A percentile compares a stretch with the other conserved stretches of the same genome.
These are phyloP conservation scores for Nothoprocta perdicaria DNA, from an alignment of 2,113 vertebrate genomes.

Conservation along the genomic window DNA sequence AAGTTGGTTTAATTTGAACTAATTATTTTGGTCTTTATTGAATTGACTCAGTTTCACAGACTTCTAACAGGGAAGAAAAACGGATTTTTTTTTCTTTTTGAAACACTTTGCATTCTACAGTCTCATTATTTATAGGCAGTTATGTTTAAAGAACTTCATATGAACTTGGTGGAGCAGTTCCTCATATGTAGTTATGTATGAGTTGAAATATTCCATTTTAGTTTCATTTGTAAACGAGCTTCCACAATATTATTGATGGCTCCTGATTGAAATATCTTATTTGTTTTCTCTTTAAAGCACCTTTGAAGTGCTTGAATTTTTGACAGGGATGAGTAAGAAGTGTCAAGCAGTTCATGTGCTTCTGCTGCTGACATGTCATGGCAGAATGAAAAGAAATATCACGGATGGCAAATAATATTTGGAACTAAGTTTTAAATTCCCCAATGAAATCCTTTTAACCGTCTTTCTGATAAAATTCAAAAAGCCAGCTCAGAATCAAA, in stretches of 20 bases:
- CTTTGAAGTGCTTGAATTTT: neutral
- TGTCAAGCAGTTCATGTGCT: neutral
- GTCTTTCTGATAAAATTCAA: neutral
- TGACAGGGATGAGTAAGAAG: conserved; percentile 11
- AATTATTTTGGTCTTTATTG: neutral
- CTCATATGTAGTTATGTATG: neutral
- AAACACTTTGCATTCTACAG: neutral
- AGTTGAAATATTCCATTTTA: neutral
- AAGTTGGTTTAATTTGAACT: neutral
- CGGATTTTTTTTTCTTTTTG: neutral
- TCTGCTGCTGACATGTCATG: neutral
- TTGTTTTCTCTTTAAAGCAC: neutral
- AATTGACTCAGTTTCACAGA: accelerated
- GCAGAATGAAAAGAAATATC: neutral
- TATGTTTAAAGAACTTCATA: neutral
- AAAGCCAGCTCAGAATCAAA: neutral
- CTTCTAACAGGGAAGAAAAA: neutral
- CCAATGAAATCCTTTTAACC: neutral
- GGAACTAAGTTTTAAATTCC: neutral
- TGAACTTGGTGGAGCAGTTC: neutral
- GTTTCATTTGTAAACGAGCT: neutral
- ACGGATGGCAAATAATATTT: neutral
- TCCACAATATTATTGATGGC: neutral
- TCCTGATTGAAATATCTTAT: neutral
- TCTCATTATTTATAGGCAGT: neutral